Evolutionary conservation across 2,113 vertebrate genomes (phyloP).

Genomic region (Ascaphus truei): DNA sequence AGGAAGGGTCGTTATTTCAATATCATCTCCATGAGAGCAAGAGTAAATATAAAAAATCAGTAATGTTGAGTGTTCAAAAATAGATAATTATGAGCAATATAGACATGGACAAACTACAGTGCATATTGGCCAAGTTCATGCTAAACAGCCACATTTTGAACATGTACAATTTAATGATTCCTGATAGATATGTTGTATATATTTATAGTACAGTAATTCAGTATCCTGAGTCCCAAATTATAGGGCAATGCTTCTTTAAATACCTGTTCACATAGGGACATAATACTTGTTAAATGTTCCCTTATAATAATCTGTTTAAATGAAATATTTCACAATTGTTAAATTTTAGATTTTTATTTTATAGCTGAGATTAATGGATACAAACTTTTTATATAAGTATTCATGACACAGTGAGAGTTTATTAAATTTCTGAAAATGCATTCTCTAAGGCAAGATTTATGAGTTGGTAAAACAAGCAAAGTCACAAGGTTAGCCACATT

Average conservation of each 20-base stretch:
- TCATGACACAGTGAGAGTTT: not conserved
- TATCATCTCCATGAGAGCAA: too few relatives aligned
- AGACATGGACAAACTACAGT: too few relatives aligned
- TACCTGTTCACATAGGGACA: not conserved
- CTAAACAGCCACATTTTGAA: too few relatives aligned
- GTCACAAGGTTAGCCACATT: conserved; percentile 9
- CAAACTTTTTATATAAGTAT: not conserved
- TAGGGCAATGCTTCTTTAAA: not conserved
- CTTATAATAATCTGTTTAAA: not conserved
- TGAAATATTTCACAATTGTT: not conserved
- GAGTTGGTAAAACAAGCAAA: not conserved
- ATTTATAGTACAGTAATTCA: not conserved
- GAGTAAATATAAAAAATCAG: too few relatives aligned
- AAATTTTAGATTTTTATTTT: not conserved
- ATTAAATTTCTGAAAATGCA: not conserved
- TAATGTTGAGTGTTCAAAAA: too few relatives aligned
- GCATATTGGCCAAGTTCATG: too few relatives aligned
- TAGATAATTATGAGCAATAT: too few relatives aligned
- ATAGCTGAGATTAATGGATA: not conserved
- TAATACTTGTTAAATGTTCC: not conserved
- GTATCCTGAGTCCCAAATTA: not conserved
- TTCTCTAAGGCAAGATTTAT: not conserved
- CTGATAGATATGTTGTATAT: not conserved
- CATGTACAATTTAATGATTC: not conserved
- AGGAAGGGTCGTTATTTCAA: too few relatives aligned